Conservation (phyloP, 2,888 invertebrate species). For the Drosophila mimetica region DNA sequence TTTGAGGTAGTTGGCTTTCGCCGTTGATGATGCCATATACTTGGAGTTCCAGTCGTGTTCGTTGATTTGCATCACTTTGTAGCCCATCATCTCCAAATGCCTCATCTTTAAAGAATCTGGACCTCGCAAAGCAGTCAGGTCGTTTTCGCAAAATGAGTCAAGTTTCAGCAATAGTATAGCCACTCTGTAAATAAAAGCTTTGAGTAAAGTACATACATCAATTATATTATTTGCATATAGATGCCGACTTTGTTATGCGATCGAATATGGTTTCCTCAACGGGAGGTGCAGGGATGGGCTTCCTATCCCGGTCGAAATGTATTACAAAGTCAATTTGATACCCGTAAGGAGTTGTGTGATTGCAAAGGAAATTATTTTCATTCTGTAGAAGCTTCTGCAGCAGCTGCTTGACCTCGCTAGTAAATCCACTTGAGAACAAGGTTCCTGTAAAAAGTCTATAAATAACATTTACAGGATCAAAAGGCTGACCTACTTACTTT, state of each 20-base stretch:
- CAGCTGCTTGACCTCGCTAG: constrained; percentile 71
- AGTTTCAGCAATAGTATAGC: constrained; percentile 84
- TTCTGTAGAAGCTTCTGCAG: constrained; percentile 74
- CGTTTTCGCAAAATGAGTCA: constrained; percentile 85
- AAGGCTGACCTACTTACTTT: constrained; percentile 79
- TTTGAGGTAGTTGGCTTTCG: constrained; percentile 85
- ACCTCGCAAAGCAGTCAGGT: constrained; percentile 85
- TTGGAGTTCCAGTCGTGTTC: constrained; percentile 86
- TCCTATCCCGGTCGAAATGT: constrained; percentile 81
- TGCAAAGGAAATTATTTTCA: constrained; percentile 78
- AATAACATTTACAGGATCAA: neutral
- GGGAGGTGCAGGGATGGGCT: constrained; percentile 67
- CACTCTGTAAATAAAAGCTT: constrained; percentile 53
- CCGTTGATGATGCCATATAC: constrained; percentile 85
- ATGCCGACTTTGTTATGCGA: constrained; percentile 81
- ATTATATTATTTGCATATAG: neutral
- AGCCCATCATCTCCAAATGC: constrained; percentile 88
- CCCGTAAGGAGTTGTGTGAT: constrained; percentile 84
- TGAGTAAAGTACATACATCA: neutral
- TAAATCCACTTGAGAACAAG: constrained; percentile 59
- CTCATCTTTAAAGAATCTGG: constrained; percentile 85
- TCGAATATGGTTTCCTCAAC: constrained; percentile 80
- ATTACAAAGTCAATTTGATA: constrained; percentile 84
- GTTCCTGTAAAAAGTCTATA: constrained; percentile 48
- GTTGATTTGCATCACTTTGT: constrained; percentile 86